Evolutionary conservation across 2,797 vertebrate species (phyloP), one percentile per base, ranked within the genome.

Genomic region (Aldrovandia affinis): DNA sequence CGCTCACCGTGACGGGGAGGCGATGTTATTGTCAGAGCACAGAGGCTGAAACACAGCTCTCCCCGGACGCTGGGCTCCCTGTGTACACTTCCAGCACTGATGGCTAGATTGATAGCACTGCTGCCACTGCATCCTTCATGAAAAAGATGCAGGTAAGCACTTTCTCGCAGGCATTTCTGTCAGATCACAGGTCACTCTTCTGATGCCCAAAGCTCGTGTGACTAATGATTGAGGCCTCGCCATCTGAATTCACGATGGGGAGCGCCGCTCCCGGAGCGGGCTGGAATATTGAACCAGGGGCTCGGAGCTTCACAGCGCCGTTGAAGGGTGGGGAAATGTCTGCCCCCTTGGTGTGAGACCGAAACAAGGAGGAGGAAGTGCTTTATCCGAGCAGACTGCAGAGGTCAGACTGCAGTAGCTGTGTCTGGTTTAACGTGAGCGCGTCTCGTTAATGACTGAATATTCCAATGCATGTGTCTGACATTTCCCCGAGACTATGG

Each of bases 61-160:
- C 44, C 77, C 65, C 14, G 85, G 22, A 86, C 83, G 78, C 85
- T 83, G 83, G 75, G 52, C 47, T 50, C 55, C 81, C 78, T 73
- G 22, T 80, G 61, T 22, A 59, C 44, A 84, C 83, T 52, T 84
- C 52, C 83, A 61, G 83, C 52, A 44, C 81, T 80, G 88, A 90
- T 85, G 75, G 81, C 68, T 82, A 90, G 88, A 91, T 88, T 89
- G 87, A 90, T 88, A 87, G 87, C 33, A 50, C 25, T 86, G 86
- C 85, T 83, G 85, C 78, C 81, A 63, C 83, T 83, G 85, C 84
- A 86, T 70, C 81, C 85, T 85, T 77, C 65, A 82, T 85, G 82
- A 83, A 91, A n/a, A 88, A 89, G 89, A 86, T 87, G 88, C 83
- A 63, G 85, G 88, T 89, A 89, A 89, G 88, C 90, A 90, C 84